These are phyloP conservation scores for Paraescarpia echinospica DNA, from an alignment of 1,140 invertebrate genomes.

Conservation along the genomic window DNA sequence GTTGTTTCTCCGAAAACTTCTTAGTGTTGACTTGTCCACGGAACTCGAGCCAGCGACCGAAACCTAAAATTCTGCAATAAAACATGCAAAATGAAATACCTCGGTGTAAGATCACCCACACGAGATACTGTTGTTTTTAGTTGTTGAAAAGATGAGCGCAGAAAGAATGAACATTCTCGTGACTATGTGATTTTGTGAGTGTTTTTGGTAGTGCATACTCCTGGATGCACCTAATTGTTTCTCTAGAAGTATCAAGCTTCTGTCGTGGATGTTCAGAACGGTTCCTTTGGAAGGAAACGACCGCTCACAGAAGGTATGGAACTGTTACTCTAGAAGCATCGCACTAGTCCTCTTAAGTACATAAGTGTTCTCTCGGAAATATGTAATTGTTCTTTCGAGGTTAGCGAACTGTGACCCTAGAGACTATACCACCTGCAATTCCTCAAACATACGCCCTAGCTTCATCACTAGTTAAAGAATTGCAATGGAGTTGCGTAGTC, in stretches of 20 bases:
- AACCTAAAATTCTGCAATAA: not conserved
- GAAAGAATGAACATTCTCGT: not conserved
- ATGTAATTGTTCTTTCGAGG: too few species aligned
- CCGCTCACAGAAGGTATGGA: too few species aligned
- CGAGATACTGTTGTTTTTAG: not conserved
- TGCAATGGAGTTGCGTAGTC: too few species aligned
- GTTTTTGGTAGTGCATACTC: not conserved
- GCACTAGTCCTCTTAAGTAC: too few species aligned
- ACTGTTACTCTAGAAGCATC: too few species aligned
- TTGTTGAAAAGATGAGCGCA: not conserved
- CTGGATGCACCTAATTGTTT: not conserved
- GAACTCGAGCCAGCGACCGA: not conserved
- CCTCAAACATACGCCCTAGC: too few species aligned
- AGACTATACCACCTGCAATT: too few species aligned
- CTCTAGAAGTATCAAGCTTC: not conserved
- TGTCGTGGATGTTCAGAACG: not conserved
- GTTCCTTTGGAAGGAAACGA: not conserved
- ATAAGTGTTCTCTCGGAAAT: too few species aligned
- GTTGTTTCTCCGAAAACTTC: not conserved
- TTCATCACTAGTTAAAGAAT: too few species aligned
- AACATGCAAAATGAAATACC: not conserved
- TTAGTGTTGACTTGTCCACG: not conserved
- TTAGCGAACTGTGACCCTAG: too few species aligned
- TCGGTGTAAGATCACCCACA: not conserved
- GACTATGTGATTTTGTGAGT: not conserved